A percentile compares a stretch with the other conserved stretches of the same genome.
phyloP scores from a whole-genome alignment of 37 sponge, comb jelly and placozoan species.

The Haliclona indistincta region DNA sequence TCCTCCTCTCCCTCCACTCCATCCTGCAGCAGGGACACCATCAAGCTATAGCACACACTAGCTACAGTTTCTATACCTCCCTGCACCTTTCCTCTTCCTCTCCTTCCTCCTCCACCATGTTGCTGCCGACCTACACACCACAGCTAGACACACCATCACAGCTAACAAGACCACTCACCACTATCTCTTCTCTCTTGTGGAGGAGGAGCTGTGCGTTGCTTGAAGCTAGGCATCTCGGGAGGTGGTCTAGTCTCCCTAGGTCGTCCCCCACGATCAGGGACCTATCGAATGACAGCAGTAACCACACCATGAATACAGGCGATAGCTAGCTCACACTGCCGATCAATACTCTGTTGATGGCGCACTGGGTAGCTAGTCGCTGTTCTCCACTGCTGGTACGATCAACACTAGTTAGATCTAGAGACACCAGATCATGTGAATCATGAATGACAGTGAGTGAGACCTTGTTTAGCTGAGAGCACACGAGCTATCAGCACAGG shows the following conservation, averaged over 20 bases:
- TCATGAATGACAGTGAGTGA: too few relatives aligned
- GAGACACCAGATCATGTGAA: too few relatives aligned
- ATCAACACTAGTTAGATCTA: conserved; percentile 57
- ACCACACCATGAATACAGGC: background rate
- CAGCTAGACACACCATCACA: background rate
- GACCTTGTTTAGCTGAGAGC: conserved; percentile 61
- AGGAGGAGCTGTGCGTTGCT: conserved; percentile 67
- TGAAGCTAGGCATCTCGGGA: conserved; percentile 90
- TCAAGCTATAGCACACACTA: background rate
- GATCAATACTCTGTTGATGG: conserved; percentile 78
- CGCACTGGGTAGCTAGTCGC: conserved; percentile 38
- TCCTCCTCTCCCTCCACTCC: conserved; percentile 24
- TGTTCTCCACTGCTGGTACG: conserved; percentile 56
- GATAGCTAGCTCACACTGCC: conserved; percentile 50
- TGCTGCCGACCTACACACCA: too few relatives aligned
- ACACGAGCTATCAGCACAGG: conserved; percentile 61
- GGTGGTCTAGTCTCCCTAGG: conserved; percentile 88
- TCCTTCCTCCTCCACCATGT: conserved; percentile 30
- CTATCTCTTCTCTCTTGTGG: conserved; percentile 56
- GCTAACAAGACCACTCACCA: background rate
- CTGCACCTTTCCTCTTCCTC: conserved; percentile 62
- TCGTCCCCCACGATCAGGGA: conserved; percentile 91
- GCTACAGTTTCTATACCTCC: conserved; percentile 34
- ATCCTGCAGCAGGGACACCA: background rate
- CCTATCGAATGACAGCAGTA: background rate